Evolutionary conservation across 2,888 invertebrate species (phyloP).

Genomic region (Ophonus ardosiacus): DNA sequence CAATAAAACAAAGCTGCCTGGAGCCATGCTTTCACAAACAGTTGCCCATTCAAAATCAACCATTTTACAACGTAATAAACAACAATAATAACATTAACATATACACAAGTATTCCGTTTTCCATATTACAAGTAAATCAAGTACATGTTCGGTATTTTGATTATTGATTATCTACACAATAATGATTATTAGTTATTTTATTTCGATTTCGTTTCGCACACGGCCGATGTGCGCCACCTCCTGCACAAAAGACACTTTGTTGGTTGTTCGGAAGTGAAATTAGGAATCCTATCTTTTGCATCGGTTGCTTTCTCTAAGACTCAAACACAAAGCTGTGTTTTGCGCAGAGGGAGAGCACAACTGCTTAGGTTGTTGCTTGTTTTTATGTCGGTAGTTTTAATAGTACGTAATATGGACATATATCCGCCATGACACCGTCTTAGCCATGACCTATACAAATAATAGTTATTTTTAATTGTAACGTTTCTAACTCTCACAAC

Average conservation of each 20-base stretch:
- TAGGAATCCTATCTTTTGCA: not conserved
- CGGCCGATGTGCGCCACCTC: not conserved
- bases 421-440: conserved; percentile 63
- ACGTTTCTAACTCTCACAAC: conserved; percentile 64
- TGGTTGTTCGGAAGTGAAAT: not conserved
- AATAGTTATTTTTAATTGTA: conserved; percentile 61
- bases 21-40: conserved; percentile 64
- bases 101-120: conserved; percentile 72
- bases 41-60: conserved; percentile 62
- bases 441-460: conserved; percentile 63
- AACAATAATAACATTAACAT: conserved; percentile 75
- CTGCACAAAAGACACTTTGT: not conserved
- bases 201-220: conserved; percentile 64
- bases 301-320: not conserved
- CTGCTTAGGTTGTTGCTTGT: conserved; percentile 40
- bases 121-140: conserved; percentile 71
- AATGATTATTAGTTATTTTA: conserved; percentile 74
- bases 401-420: conserved; percentile 64
- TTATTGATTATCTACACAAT: conserved; percentile 77
- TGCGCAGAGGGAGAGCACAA: conserved; percentile 8
- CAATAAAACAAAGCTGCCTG: conserved; percentile 60
- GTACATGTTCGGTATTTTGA: conserved; percentile 74
- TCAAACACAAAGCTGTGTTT: not conserved
- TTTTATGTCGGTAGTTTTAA: conserved; percentile 58
- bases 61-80: conserved; percentile 70